A percentile compares a stretch with the other conserved stretches of the same genome.
Conservation (phyloP, 2,113 vertebrate genomes). For the Chaetodon auriga region DNA sequence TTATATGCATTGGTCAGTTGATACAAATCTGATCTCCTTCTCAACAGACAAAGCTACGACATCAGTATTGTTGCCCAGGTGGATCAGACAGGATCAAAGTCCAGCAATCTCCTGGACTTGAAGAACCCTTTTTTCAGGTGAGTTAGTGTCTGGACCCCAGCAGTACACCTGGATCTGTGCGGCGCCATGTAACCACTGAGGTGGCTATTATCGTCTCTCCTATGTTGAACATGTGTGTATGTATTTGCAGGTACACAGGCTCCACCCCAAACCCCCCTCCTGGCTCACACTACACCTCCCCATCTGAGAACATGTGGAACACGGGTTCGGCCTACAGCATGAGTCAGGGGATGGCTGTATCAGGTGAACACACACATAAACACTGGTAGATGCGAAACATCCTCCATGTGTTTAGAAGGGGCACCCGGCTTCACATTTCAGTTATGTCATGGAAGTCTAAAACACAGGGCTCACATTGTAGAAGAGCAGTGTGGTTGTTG, state of each 20-base stretch:
- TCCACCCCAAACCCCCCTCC: conserved; percentile 91
- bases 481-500: not conserved
- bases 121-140: conserved; percentile 98
- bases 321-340: conserved; percentile 89
- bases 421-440: not conserved
- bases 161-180: too few species aligned
- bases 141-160: conserved; percentile 19
- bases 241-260: conserved; percentile 90
- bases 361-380: conserved; percentile 84
- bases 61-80: conserved; percentile 98
- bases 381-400: conserved; percentile 28
- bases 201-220: not conserved
- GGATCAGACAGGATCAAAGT: conserved; percentile 97
- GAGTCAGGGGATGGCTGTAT: conserved; percentile 91
- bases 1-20: not conserved
- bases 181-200: not conserved
- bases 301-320: conserved; percentile 97
- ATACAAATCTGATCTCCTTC: not conserved
- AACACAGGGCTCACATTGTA: not conserved
- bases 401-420: not conserved
- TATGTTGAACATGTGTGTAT: conserved; percentile 22
- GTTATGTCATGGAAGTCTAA: not conserved
- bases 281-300: conserved; percentile 93
- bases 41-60: conserved; percentile 93
- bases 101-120: conserved; percentile 95